Base-by-base conservation (phyloP, 2,113 vertebrate genomes). In the Nansenia antarctica region DNA sequence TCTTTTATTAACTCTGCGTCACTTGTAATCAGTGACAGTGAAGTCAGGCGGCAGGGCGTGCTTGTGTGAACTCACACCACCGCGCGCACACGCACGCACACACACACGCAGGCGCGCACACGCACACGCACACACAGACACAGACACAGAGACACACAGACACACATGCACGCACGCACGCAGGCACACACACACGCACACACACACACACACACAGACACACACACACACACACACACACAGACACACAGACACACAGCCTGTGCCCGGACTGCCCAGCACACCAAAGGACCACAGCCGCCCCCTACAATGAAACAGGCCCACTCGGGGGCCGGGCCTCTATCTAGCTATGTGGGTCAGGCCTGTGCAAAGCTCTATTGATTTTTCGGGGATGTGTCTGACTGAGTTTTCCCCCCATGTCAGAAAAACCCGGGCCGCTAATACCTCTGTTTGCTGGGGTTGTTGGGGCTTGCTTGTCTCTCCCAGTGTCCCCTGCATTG, bases 1-100 rank as follows among this genome's bases (percentile, higher is more conserved):
- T 95, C 94, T 95, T 96, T 95, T 95, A 94, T 96, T 94, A 93
- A 93, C 92, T 94, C 89, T 92, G 93, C 69, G 89, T 94, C 95
- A 93, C 95, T 94, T 95, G 89, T 91, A 92, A 94, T 95, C 94
- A 93, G 92, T 83, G 90, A 92, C 80, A 91, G 94, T 93, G 94
- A 94, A 98, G 87, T 95, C 94, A 94, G 94, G 94, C 93, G 92
- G 93, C 90, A 94, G 90, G 92, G 93, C 92, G 92, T 93, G 92
- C 92, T 89, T 90, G 90, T 92, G 91, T 88, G 90, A 91, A 90
- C 86, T 89, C 82, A 82, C 80, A 86, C 79, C 81, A 24, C 58
- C 18, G 30, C 69, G 49, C 77, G 62, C 72, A 9, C 18, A 20
- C 20, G 9, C 30, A 74, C 63, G 69, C 65, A 84, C 65, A 72